A percentile compares a stretch with the other conserved stretches of the same genome.
These are phyloP conservation scores for Ophioninae sp. DNA, from an alignment of 2,888 invertebrate genomes.

Conservation along the genomic window DNA sequence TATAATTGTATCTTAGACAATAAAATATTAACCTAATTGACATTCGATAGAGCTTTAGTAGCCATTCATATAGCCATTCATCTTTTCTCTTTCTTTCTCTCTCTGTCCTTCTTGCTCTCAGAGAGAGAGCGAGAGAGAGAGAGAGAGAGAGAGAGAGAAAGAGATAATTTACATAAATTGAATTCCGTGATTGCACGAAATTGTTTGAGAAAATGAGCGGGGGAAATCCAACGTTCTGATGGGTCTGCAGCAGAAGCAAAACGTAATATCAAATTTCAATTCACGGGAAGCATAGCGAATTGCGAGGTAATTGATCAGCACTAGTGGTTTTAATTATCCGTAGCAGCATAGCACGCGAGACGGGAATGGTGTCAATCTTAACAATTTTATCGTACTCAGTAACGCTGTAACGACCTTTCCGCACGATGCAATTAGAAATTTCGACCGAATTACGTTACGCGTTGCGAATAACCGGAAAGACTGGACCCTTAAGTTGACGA, in stretches of 20 bases:
- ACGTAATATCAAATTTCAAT: background rate
- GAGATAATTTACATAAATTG: background rate
- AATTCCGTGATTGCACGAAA: background rate
- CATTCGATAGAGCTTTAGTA: too few relatives aligned
- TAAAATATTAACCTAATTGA: too few relatives aligned
- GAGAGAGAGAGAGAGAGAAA: too few relatives aligned
- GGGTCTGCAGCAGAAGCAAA: background rate
- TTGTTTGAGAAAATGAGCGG: background rate
- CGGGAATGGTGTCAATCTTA: background rate
- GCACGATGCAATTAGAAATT: constrained; percentile 17
- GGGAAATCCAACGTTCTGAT: background rate
- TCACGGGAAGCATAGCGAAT: background rate
- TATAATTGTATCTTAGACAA: too few relatives aligned
- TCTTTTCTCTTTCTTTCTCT: too few relatives aligned
- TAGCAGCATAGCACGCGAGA: background rate
- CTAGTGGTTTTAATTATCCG: constrained; percentile 24
- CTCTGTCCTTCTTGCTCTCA: too few relatives aligned
- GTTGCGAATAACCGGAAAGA: background rate
- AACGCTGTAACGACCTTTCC: background rate
- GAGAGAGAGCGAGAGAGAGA: background rate
- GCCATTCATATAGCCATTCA: too few relatives aligned
- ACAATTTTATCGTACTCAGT: constrained; percentile 6
- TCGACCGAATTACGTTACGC: background rate
- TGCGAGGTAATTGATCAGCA: constrained; percentile 7
- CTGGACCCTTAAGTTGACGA: background rate